Conservation (phyloP, 2,113 vertebrate species). For the Phylloscopus whistleri region DNA sequence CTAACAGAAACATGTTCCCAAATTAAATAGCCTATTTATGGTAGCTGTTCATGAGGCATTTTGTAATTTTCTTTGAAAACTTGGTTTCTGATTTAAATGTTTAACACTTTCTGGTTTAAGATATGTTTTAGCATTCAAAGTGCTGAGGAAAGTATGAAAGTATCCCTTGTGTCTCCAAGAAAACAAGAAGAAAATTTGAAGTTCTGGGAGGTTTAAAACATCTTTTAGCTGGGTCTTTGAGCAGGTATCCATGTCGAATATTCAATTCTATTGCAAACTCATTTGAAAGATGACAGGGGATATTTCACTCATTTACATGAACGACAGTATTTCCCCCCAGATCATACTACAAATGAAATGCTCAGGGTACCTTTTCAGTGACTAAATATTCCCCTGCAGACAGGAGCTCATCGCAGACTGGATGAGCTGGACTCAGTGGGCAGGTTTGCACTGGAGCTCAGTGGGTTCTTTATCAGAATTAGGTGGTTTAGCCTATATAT, state of each 20-base stretch:
- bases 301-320: background rate
- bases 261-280: background rate
- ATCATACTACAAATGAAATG: background rate
- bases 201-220: background rate
- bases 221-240: background rate
- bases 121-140: background rate
- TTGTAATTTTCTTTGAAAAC: background rate
- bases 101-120: background rate
- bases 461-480: background rate
- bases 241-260: background rate
- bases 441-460: background rate
- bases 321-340: background rate
- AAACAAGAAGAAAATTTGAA: background rate
- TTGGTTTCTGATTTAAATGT: background rate
- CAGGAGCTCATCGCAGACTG: background rate
- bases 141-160: background rate
- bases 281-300: background rate
- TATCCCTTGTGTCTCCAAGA: background rate
- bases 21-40: background rate
- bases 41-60: background rate
- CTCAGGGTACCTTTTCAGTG: background rate
- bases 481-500: background rate
- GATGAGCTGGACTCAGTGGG: background rate
- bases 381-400: background rate
- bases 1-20: background rate